Base-by-base conservation (phyloP, 2,888 invertebrate genomes). In the Notocelia uddmanniana region DNA sequence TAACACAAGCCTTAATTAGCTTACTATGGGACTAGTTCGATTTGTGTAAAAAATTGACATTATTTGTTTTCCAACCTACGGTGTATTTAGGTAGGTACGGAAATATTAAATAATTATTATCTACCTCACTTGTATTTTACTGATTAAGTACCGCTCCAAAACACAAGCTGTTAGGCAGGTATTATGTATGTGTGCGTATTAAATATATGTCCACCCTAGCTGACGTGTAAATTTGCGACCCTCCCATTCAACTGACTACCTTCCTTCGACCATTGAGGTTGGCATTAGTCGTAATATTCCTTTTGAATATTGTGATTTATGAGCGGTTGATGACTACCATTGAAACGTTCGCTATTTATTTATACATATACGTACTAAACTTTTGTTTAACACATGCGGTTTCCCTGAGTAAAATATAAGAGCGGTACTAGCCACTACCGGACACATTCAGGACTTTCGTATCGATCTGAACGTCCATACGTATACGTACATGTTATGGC, bases 401-500 rank as follows among this genome's bases (percentile, higher is more conserved):
- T 50, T 62, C 18, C 19, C 26, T 50, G 31, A 50, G 13, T 26
- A 48, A 63, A 63, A 31, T 18, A 8, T 54, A 54, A 48, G 21
- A 21, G 62, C 41, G 68, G 21, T 48, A 59, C 37, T 41, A 18
- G 34, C 34, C 54, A 55, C 11, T 37, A 63, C 48, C 37, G 48
- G 13, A 62, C 45, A 48, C 21, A 63, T 57, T 63, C 57, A 10
- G 21, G 41, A 57, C 55, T 45, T 66, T 21, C 54, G 54, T 59
- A 71, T 67, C 71, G 71, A 71, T 71, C 50, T 48, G 41, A 19
- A 8, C 41, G 13, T 15, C 15, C 15, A 15, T 52, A 1, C n/a
- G 41, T 41, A 15, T 52, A 1, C n/a, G 41, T 41, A 19, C 31
- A 41, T 23, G 19, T 55, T 71, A 67, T 71, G 54, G 66, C 59